These are phyloP conservation scores for Tetrapedia diversipes DNA, from an alignment of 2,888 invertebrate species.

Conservation along the genomic window DNA sequence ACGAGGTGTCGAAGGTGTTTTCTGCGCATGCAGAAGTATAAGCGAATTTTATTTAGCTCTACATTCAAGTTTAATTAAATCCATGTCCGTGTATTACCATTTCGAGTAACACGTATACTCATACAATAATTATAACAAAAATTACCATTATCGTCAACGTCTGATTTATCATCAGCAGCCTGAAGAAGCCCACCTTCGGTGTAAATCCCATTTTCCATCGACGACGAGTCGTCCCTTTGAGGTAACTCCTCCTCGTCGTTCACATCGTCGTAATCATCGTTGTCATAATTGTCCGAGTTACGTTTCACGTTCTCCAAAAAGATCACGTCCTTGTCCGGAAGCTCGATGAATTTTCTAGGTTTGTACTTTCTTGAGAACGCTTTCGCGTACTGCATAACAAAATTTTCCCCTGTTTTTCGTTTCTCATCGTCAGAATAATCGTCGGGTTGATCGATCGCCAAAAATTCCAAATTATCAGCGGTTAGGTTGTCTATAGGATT, in stretches of 20 bases:
- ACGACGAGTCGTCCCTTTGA: conserved; percentile 1
- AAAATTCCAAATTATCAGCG: conserved; percentile 44
- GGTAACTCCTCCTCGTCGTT: conserved; percentile 34
- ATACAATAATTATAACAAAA: not conserved
- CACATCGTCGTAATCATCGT: conserved; percentile 40
- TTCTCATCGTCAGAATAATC: conserved; percentile 36
- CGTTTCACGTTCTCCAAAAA: conserved; percentile 45
- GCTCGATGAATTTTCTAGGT: conserved; percentile 48
- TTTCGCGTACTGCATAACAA: conserved; percentile 67
- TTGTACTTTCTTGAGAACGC: conserved; percentile 73
- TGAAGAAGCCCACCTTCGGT: conserved; percentile 76
- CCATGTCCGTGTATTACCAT: too few relatives aligned
- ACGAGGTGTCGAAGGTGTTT: conserved; percentile 72
- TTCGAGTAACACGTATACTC: not conserved
- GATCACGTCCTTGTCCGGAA: conserved; percentile 24
- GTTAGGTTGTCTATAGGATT: conserved; percentile 2
- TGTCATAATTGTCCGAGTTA: conserved; percentile 36
- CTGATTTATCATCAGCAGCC: conserved; percentile 51
- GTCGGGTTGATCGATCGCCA: conserved; percentile 34
- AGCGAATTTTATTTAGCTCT: too few relatives aligned
- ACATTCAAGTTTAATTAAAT: too few relatives aligned
- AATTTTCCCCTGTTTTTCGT: conserved; percentile 12
- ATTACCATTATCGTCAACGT: conserved; percentile 44
- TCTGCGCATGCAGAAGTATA: conserved; percentile 73
- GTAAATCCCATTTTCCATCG: conserved; percentile 64